Percentiles rank a stretch among this genome's conserved stretches.
Conservation (phyloP, 2,888 invertebrate genomes). For the Diachrysia chrysitis region DNA sequence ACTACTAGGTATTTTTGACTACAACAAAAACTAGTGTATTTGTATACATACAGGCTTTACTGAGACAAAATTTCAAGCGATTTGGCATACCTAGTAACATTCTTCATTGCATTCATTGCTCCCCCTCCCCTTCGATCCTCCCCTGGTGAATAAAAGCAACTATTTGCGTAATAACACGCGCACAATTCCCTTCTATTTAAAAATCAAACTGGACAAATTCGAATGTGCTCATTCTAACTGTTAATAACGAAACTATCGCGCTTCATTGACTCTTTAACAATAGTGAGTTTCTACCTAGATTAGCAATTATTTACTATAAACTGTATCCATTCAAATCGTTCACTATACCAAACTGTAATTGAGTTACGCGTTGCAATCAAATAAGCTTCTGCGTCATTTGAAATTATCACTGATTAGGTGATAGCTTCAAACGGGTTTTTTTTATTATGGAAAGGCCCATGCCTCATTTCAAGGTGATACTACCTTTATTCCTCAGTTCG, state of each 20-base stretch:
- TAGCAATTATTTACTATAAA: constrained; percentile 14
- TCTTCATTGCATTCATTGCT: no score
- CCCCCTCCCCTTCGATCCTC: no score
- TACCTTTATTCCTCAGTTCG: constrained; percentile 22
- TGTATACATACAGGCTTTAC: no score
- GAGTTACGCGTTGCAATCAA: constrained; percentile 46
- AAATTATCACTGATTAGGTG: constrained; percentile 24
- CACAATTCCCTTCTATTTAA: constrained; percentile 5
- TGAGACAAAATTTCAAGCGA: no score
- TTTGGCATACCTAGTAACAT: no score
- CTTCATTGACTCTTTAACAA: constrained; percentile 6
- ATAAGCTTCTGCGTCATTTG: constrained; percentile 29
- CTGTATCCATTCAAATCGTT: constrained; percentile 11
- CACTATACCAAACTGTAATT: constrained; percentile 52
- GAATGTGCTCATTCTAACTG: constrained; percentile 15
- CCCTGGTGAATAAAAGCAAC: neutral
- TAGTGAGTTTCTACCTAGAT: constrained; percentile 10
- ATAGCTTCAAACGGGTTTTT: constrained; percentile 29
- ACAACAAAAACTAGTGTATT: no score
- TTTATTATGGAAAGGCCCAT: constrained; percentile 19
- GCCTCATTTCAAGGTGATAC: constrained; percentile 31
- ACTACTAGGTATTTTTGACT: no score
- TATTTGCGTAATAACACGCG: neutral
- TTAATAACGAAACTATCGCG: constrained; percentile 10
- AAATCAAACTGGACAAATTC: constrained; percentile 16